Conservation (phyloP, 2,797 vertebrate genomes). For the Sebastolobus alascanus region DNA sequence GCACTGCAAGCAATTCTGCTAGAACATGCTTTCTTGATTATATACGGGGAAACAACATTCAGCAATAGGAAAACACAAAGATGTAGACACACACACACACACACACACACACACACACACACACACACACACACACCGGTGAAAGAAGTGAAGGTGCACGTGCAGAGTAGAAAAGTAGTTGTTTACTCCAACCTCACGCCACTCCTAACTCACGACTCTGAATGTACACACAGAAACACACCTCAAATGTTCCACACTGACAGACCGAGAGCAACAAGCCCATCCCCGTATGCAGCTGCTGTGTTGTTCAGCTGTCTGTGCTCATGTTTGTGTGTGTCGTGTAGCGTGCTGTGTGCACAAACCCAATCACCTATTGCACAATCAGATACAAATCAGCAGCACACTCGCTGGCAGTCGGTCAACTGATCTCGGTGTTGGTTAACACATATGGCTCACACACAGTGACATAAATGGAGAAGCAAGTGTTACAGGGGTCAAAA, state of each 20-base stretch:
- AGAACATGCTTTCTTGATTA: slow-evolving; percentile 3
- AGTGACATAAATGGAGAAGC: slow-evolving; percentile 37
- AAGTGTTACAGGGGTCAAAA: slow-evolving; percentile 40
- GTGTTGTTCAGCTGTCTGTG: slow-evolving; percentile 39
- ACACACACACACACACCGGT: slow-evolving; percentile 21
- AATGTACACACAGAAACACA: slow-evolving; percentile 70
- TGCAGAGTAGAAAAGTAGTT: slow-evolving; percentile 56
- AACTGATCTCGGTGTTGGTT: slow-evolving; percentile 27
- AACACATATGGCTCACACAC: slow-evolving; percentile 47
- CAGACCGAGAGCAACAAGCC: slow-evolving; percentile 70
- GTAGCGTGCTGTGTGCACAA: slow-evolving; percentile 34
- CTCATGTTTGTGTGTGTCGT: slow-evolving; percentile 36
- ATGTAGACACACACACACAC: slow-evolving; percentile 16
- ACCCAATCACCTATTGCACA: slow-evolving; percentile 51
- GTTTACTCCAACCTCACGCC: slow-evolving; percentile 52
- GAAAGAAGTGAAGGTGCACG: slow-evolving; percentile 39
- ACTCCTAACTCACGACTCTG: slow-evolving; percentile 61
- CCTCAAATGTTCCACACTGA: slow-evolving; percentile 67
- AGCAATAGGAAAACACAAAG: slow-evolving; percentile 9
- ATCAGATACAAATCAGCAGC: slow-evolving; percentile 57
- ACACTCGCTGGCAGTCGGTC: slow-evolving; percentile 46
- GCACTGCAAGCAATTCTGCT: slow-evolving; percentile 3
- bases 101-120: too few relatives aligned
- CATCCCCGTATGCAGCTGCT: slow-evolving; percentile 64
- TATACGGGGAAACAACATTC: not conserved